Evolutionary conservation across 2,113 vertebrate species (phyloP), one percentile per base, ranked within the genome.

Genomic region (Ceyx cyanopectus): DNA sequence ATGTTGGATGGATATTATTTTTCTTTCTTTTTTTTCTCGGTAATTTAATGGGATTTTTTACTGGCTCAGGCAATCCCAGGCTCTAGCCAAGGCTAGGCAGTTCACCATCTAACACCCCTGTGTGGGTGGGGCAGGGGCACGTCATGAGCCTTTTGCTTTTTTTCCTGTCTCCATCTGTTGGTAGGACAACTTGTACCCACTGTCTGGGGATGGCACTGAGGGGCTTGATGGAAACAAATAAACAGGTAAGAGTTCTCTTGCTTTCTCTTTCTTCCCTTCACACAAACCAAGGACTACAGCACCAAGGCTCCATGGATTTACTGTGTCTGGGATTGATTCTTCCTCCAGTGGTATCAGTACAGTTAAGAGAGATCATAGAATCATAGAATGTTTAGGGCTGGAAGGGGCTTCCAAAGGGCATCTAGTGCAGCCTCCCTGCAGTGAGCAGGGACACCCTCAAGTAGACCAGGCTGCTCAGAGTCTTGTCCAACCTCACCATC

Each of bases 131-230:
- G 11, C 76, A 46, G 60, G 85, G 73, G 29, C 53, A 69, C 10
- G 0, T 41, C 70, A 53, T 9, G 0, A 93, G 86, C 80, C 37
- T 62, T 88, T 75, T 69, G 70, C 12, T 13, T 87, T 94, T 46
- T 96, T 94, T 92, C 80, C 84, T 63, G 20, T 94, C 87, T 92
- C 89, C 92, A 89, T 96, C 92, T 93, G 85, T 92, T 92, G 81
- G 89, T 95, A 95, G 87, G 75, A 91, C 68, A 96, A 85, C 94
- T 96, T 96, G 91, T 96, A 96, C 94, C 92, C 95, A 96, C 95
- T 96, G 94, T 70, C 89, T 93, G 85, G 95, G 92, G 56, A 70
- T 95, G 95, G 89, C 72, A 92, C 72, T 81, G 91, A 93, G 94
- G 92, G 94, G 56, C 78, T 94, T 80, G 91, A 90, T 96, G 81